Percentiles rank a stretch among this genome's conserved stretches.
Conservation (phyloP, 2,113 vertebrate genomes). For the Anthoscopus minutus region DNA sequence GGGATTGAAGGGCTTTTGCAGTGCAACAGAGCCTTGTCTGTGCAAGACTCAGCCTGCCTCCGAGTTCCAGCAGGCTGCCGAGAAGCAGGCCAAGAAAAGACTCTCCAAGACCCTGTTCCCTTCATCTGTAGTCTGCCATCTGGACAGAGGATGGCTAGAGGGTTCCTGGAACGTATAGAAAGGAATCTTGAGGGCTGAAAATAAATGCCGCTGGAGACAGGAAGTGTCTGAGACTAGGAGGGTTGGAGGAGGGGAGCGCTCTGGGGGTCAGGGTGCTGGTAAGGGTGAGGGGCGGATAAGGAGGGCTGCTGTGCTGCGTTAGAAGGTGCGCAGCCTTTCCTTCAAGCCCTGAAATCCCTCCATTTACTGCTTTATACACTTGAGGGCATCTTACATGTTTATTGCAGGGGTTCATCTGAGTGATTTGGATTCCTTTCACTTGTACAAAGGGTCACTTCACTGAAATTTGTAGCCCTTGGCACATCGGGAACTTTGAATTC, state of each 20-base stretch:
- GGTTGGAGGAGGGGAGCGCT: slow-evolving; percentile 21
- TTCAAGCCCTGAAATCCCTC: neutral
- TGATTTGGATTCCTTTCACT: neutral
- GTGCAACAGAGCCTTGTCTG: slow-evolving; percentile 41
- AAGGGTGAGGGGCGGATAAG: neutral
- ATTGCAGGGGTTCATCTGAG: neutral
- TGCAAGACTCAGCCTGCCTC: slow-evolving; percentile 37
- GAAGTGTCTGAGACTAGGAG: slow-evolving; percentile 48
- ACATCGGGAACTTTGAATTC: neutral
- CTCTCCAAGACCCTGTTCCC: slow-evolving; percentile 30
- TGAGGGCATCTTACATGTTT: neutral
- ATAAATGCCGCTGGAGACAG: slow-evolving; percentile 62
- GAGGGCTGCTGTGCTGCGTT: neutral
- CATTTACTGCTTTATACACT: neutral
- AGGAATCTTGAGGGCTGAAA: slow-evolving; percentile 60
- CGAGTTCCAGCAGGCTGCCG: slow-evolving; percentile 39
- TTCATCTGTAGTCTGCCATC: slow-evolving; percentile 58
- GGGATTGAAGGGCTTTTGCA: slow-evolving; percentile 41
- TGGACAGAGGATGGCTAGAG: slow-evolving; percentile 56
- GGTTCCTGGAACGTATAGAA: slow-evolving; percentile 62
- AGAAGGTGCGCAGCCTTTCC: neutral
- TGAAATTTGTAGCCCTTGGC: neutral
- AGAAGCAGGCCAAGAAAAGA: slow-evolving; percentile 54
- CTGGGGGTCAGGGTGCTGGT: neutral
- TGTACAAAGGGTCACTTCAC: neutral